Evolutionary conservation across 2,113 vertebrate genomes (phyloP).

Genomic region (Cottus gobio): DNA sequence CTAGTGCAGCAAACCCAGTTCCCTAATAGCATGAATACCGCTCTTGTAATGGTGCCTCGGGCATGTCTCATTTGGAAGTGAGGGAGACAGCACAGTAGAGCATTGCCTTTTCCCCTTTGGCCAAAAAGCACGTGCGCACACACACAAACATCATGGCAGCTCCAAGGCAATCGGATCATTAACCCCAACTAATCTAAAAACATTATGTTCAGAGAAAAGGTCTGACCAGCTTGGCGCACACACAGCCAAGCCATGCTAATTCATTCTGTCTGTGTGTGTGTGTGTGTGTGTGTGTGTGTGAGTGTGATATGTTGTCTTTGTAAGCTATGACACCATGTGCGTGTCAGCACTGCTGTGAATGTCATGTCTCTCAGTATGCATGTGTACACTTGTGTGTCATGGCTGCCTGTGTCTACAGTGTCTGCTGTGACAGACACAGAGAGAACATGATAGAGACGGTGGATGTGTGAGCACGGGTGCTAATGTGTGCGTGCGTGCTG

Average conservation of each 20-base stretch:
- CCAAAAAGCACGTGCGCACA: slow-evolving; percentile 45
- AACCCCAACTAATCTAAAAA: slow-evolving; percentile 78
- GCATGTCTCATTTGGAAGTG: slow-evolving; percentile 66
- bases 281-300: background rate
- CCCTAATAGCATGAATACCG: slow-evolving; percentile 72
- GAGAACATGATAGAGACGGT: slow-evolving; percentile 57
- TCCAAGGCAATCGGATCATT: slow-evolving; percentile 69
- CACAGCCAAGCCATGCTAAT: slow-evolving; percentile 54
- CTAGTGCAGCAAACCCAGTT: slow-evolving; percentile 50
- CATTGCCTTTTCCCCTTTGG: slow-evolving; percentile 47
- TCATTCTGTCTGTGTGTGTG: slow-evolving; percentile 42
- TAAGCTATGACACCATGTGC: slow-evolving; percentile 21
- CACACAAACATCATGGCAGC: slow-evolving; percentile 33
- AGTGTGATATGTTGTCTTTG: slow-evolving; percentile 34
- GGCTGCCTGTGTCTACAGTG: slow-evolving; percentile 45
- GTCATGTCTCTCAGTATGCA: slow-evolving; percentile 54
- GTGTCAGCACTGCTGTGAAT: slow-evolving; percentile 35
- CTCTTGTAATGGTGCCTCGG: slow-evolving; percentile 65
- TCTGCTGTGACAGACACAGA: slow-evolving; percentile 65
- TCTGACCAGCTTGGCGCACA: slow-evolving; percentile 43
- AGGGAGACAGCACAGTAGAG: slow-evolving; percentile 50
- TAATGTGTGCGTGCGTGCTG: slow-evolving; percentile 15
- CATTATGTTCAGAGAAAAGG: slow-evolving; percentile 72
- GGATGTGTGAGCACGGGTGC: background rate
- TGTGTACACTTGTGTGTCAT: slow-evolving; percentile 38